phyloP scores from a whole-genome alignment of 2,113 vertebrate species.

The Perccottus glenii region DNA sequence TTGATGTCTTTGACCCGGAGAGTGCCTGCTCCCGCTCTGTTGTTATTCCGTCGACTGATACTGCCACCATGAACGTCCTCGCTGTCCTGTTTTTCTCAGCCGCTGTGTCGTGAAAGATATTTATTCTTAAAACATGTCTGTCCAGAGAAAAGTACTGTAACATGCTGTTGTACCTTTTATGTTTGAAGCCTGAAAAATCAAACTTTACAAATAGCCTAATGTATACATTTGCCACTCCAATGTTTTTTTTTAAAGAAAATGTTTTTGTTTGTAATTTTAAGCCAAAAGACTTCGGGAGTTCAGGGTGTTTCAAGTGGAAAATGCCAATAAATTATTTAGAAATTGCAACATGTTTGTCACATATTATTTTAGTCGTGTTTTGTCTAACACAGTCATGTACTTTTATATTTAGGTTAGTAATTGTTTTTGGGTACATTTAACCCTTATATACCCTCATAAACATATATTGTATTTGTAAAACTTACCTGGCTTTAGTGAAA shows the following conservation, averaged over 20 bases:
- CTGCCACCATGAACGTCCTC: constrained; percentile 41
- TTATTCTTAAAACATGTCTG: constrained; percentile 64
- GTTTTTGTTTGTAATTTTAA: constrained; percentile 65
- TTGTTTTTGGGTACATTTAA: no score
- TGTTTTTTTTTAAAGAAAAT: constrained; percentile 54
- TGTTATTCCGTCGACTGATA: constrained; percentile 17
- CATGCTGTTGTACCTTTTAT: constrained; percentile 43
- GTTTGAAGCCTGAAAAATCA: constrained; percentile 67
- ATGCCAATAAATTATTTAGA: constrained; percentile 76
- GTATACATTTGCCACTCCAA: constrained; percentile 65
- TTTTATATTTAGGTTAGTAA: no score
- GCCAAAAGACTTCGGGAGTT: constrained; percentile 72
- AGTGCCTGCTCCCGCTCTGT: constrained; percentile 1
- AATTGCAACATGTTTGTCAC: constrained; percentile 19
- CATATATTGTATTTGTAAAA: no score
- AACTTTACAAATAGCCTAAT: constrained; percentile 50
- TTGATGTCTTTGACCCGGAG: constrained; percentile 18
- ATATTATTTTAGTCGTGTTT: background rate
- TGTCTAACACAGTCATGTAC: background rate
- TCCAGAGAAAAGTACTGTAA: constrained; percentile 70
- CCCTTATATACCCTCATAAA: no score
- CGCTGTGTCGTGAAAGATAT: constrained; percentile 67
- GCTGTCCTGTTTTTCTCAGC: constrained; percentile 37
- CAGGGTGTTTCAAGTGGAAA: constrained; percentile 69
- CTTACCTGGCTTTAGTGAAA: no score